These are phyloP conservation scores for Margarornis squamiger DNA, from an alignment of 2,797 vertebrate species.

Conservation along the genomic window DNA sequence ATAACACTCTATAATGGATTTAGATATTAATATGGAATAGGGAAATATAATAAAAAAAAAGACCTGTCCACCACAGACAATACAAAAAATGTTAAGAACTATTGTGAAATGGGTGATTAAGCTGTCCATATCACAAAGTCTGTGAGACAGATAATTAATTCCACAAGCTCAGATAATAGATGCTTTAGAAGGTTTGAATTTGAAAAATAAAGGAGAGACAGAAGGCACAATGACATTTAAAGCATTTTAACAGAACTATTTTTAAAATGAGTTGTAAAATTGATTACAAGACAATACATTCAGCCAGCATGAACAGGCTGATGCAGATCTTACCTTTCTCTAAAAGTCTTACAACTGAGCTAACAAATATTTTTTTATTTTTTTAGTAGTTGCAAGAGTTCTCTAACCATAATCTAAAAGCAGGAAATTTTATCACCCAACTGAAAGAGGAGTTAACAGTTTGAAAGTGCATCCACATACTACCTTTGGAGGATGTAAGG, in stretches of 20 bases:
- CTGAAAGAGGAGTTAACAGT: not conserved
- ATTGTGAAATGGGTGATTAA: not conserved
- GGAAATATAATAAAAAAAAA: not conserved
- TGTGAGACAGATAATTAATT: not conserved
- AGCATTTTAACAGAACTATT: not conserved
- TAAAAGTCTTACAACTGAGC: not conserved
- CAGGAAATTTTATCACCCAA: not conserved
- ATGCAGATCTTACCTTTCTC: not conserved
- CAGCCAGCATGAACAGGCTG: not conserved
- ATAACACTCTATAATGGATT: not conserved
- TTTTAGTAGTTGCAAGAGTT: not conserved
- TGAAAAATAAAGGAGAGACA: not conserved
- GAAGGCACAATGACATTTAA: not conserved
- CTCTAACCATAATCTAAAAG: not conserved
- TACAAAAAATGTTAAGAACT: not conserved
- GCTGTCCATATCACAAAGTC: not conserved
- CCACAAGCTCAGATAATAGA: not conserved
- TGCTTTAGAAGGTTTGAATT: not conserved
- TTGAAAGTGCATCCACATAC: not conserved
- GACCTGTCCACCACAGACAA: not conserved
- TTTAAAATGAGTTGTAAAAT: not conserved
- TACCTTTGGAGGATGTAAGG: not conserved
- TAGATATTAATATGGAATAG: not conserved
- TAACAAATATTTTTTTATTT: not conserved
- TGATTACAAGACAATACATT: not conserved